A percentile compares a stretch with the other conserved stretches of the same genome.
These are phyloP conservation scores for Mugil cephalus DNA, from an alignment of 2,113 vertebrate genomes.

Conservation along the genomic window DNA sequence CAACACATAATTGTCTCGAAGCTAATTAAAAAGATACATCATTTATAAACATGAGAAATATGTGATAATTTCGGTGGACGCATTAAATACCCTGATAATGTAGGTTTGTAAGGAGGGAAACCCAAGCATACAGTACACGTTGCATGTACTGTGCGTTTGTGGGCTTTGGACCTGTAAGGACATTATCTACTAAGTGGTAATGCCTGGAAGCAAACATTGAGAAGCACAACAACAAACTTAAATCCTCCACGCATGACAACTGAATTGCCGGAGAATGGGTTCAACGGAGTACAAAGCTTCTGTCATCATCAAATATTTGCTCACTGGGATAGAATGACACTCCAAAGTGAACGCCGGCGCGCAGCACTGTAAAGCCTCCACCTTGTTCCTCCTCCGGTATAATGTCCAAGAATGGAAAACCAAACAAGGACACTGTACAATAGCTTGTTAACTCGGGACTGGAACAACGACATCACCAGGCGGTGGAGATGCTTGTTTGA, in stretches of 20 bases:
- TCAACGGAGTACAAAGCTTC: slow-evolving; percentile 40
- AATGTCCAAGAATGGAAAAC: slow-evolving; percentile 59
- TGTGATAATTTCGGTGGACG: neutral
- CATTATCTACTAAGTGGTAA: neutral
- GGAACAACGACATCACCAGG: slow-evolving; percentile 26
- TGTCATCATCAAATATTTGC: slow-evolving; percentile 71
- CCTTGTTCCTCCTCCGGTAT: slow-evolving; percentile 35
- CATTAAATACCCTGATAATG: neutral
- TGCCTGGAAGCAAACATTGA: slow-evolving; percentile 15
- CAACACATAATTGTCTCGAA: neutral
- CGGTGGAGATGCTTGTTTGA: slow-evolving; percentile 45
- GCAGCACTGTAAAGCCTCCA: slow-evolving; percentile 21
- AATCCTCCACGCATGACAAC: slow-evolving; percentile 9
- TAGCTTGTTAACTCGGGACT: neutral
- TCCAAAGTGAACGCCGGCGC: slow-evolving; percentile 10
- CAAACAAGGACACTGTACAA: slow-evolving; percentile 58
- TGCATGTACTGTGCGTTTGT: neutral
- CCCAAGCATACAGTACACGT: neutral
- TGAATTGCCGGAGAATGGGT: slow-evolving; percentile 16
- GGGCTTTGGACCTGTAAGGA: neutral
- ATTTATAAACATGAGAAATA: neutral
- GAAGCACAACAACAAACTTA: slow-evolving; percentile 26
- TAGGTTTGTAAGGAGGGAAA: neutral
- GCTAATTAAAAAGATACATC: slow-evolving; percentile 38
- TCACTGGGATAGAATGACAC: slow-evolving; percentile 31